phyloP scores from a whole-genome alignment of 2,113 vertebrate species.

The Tinamus guttatus region DNA sequence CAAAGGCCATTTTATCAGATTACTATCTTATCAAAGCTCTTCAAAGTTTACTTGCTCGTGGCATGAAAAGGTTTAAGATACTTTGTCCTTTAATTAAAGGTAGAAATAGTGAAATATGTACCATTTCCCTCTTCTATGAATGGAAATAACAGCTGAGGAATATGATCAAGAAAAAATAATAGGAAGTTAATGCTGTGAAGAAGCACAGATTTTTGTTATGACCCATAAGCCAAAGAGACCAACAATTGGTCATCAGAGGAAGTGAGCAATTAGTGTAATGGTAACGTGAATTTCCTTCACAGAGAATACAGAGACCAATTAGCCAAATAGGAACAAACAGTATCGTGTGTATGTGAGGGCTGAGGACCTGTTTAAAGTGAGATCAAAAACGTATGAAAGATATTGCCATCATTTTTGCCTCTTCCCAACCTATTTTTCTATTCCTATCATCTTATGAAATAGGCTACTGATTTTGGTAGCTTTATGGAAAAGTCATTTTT shows the following conservation, averaged over 20 bases:
- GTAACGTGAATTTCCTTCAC: neutral
- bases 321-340: neutral
- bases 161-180: neutral
- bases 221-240: neutral
- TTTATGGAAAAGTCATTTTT: neutral
- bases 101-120: neutral
- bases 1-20: neutral
- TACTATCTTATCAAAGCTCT: neutral
- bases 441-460: neutral
- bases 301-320: neutral
- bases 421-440: too few relatives aligned
- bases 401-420: neutral
- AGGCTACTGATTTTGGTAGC: neutral
- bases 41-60: neutral
- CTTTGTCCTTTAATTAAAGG: neutral
- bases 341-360: neutral
- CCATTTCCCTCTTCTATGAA: neutral
- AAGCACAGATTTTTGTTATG: neutral
- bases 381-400: neutral
- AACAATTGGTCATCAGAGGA: neutral
- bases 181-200: neutral
- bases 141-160: neutral
- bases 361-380: neutral
- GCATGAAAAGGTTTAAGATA: neutral
- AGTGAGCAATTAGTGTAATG: neutral